phyloP scores from a whole-genome alignment of 2,113 vertebrate species.

The Dryoscopus gambensis region DNA sequence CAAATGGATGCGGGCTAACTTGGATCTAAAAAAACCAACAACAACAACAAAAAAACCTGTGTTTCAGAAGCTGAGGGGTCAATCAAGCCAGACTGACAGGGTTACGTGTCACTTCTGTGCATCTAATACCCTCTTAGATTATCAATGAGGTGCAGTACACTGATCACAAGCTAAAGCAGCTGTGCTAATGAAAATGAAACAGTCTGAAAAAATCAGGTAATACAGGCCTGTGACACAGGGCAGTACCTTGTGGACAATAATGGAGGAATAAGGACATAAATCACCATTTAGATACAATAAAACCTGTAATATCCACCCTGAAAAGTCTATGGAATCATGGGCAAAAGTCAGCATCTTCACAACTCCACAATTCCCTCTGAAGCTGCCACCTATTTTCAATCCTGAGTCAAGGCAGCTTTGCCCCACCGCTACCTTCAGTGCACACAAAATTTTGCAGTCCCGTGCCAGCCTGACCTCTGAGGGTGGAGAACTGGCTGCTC shows the following conservation, averaged over 20 bases:
- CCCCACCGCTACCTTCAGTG: background rate
- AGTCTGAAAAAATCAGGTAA: slow-evolving; percentile 73
- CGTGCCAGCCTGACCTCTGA: background rate
- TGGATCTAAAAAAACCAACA: slow-evolving; percentile 52
- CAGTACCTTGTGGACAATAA: slow-evolving; percentile 68
- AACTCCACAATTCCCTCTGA: background rate
- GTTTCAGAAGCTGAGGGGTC: slow-evolving; percentile 89
- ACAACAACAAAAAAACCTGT: slow-evolving; percentile 64
- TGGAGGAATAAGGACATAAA: slow-evolving; percentile 72
- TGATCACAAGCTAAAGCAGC: slow-evolving; percentile 91
- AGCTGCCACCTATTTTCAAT: background rate
- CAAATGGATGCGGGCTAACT: slow-evolving; percentile 73
- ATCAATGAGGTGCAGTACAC: slow-evolving; percentile 89
- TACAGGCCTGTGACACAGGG: slow-evolving; percentile 64
- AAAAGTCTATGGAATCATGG: background rate
- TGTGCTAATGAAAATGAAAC: slow-evolving; percentile 89
- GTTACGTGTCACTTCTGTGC: slow-evolving; percentile 82
- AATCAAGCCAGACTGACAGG: slow-evolving; percentile 85
- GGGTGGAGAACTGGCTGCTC: background rate
- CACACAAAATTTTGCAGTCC: background rate
- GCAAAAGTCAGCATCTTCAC: background rate
- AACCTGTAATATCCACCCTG: slow-evolving; percentile 11
- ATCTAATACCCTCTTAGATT: slow-evolving; percentile 84
- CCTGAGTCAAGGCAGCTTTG: background rate
- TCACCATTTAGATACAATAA: slow-evolving; percentile 69